These are phyloP conservation scores for Cisticola juncidis DNA, from an alignment of 2,113 vertebrate species.

Conservation along the genomic window DNA sequence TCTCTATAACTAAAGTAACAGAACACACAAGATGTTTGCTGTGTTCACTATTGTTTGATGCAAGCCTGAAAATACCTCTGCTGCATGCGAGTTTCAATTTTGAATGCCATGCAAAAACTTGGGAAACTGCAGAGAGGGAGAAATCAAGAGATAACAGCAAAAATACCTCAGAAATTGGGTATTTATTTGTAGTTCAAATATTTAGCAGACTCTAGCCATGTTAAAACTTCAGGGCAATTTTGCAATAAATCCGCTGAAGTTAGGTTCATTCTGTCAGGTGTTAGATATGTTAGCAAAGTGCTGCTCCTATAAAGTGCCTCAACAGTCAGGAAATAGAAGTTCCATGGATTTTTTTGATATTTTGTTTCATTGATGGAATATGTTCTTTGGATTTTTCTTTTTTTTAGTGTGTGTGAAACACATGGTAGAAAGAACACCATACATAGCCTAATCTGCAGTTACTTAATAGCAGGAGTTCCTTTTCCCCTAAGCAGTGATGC, in stretches of 20 bases:
- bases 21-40: neutral
- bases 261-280: neutral
- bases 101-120: neutral
- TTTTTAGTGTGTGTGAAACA: neutral
- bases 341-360: fast-evolving
- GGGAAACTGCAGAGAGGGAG: neutral
- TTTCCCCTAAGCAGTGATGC: neutral
- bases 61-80: neutral
- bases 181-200: neutral
- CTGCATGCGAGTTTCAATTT: neutral
- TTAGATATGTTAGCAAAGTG: neutral
- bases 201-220: neutral
- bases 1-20: neutral
- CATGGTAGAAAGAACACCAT: neutral
- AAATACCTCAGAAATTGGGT: neutral
- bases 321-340: neutral
- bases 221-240: neutral
- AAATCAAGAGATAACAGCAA: neutral
- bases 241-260: neutral
- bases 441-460: neutral
- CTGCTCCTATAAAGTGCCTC: neutral
- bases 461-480: neutral
- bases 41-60: neutral
- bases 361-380: neutral
- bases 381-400: neutral